These are phyloP conservation scores for Phoxinus phoxinus DNA, from an alignment of 2,113 vertebrate species.

Conservation along the genomic window DNA sequence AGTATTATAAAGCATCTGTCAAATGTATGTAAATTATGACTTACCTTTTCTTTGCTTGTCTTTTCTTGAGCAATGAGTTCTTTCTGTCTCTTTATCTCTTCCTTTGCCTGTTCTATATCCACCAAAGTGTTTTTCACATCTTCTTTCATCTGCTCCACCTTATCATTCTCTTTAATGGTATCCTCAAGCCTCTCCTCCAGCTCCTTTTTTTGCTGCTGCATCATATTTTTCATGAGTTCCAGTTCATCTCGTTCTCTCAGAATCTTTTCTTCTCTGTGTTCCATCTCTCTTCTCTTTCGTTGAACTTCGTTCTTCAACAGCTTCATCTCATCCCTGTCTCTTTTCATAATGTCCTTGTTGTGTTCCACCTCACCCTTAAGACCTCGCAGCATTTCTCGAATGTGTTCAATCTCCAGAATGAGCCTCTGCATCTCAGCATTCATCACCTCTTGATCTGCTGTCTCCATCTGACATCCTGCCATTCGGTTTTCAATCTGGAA, in stretches of 20 bases:
- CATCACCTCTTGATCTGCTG: constrained; percentile 33
- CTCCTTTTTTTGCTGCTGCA: constrained; percentile 51
- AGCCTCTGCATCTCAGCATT: constrained; percentile 54
- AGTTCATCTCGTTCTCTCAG: constrained; percentile 45
- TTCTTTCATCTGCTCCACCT: constrained; percentile 22
- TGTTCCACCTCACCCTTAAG: constrained; percentile 49
- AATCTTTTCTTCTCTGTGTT: constrained; percentile 53
- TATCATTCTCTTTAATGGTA: constrained; percentile 9
- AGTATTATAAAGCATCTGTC: background rate
- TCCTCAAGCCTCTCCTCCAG: constrained; percentile 40
- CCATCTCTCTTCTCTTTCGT: constrained; percentile 49
- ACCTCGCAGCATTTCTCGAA: constrained; percentile 43
- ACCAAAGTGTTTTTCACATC: background rate
- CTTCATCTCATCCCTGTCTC: constrained; percentile 50
- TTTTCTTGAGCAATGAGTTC: background rate
- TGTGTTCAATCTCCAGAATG: constrained; percentile 51
- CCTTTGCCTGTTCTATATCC: background rate
- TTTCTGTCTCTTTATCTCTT: background rate
- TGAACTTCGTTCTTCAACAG: constrained; percentile 44
- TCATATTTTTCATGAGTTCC: constrained; percentile 49
- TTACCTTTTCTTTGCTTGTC: constrained; percentile 25
- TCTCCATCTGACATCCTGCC: constrained; percentile 21
- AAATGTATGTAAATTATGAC: background rate
- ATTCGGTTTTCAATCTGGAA: constrained; percentile 42
- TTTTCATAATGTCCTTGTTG: constrained; percentile 41